These are phyloP conservation scores for Desmophyllum pertusum DNA, from an alignment of 92 coral and sea anemone genomes.

Conservation along the genomic window DNA sequence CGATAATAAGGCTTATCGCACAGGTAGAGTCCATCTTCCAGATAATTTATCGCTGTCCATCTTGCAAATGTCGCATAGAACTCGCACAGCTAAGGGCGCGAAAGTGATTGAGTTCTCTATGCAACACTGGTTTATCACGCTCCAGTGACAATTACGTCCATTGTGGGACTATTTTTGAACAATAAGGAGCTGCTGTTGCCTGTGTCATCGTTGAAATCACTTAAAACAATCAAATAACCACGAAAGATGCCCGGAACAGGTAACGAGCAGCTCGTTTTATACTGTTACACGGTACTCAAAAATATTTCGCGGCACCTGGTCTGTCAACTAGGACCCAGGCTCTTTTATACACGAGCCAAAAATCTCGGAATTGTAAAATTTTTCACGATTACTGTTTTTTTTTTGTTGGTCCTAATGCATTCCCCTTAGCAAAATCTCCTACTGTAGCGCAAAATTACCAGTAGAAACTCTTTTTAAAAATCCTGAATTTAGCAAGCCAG, in stretches of 20 bases:
- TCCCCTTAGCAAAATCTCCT: no score
- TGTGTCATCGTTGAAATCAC: neutral
- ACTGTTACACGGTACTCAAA: neutral
- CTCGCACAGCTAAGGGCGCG: neutral
- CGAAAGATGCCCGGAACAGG: neutral
- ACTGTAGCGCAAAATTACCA: no score
- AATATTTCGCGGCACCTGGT: constrained; percentile 27
- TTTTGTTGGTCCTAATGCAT: no score
- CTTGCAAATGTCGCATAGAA: neutral
- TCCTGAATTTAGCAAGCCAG: no score
- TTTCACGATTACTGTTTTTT: no score
- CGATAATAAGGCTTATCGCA: neutral
- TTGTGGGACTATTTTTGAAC: neutral
- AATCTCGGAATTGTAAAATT: no score
- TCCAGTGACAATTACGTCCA: constrained; percentile 7
- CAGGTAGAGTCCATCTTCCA: neutral
- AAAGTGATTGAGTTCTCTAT: neutral
- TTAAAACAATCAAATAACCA: neutral
- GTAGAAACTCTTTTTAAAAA: no score
- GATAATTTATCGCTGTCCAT: neutral
- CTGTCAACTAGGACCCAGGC: neutral
- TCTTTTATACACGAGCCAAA: neutral
- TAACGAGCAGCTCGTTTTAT: neutral
- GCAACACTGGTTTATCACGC: constrained; percentile 6
- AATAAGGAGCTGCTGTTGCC: constrained; percentile 10